These are phyloP conservation scores for Meliscaeva auricollis DNA, from an alignment of 2,888 invertebrate species.

Conservation along the genomic window DNA sequence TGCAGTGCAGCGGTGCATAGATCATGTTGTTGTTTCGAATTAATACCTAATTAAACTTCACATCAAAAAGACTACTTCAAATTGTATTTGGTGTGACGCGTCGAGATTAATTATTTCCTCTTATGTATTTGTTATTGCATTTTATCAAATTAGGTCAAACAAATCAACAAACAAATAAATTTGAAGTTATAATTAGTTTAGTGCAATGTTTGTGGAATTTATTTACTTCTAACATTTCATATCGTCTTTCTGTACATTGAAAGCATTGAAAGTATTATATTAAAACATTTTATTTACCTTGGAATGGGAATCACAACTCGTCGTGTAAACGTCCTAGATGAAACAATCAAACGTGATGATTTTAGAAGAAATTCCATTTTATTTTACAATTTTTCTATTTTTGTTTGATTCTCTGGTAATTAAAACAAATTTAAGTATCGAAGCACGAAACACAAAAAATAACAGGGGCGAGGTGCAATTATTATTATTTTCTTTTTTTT, in stretches of 20 bases:
- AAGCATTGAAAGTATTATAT: not conserved
- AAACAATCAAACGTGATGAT: conserved; percentile 83
- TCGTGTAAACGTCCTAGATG: conserved; percentile 82
- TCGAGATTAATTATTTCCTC: not conserved
- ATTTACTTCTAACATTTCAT: not conserved
- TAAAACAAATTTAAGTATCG: conserved; percentile 29
- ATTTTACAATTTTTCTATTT: conserved; percentile 73
- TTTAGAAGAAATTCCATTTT: conserved; percentile 84
- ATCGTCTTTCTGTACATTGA: not conserved
- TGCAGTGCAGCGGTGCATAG: too few relatives aligned
- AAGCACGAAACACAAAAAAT: conserved; percentile 43
- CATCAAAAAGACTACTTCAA: too few relatives aligned
- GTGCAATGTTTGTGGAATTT: not conserved
- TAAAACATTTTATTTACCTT: conserved; percentile 81
- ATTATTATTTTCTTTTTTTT: not conserved
- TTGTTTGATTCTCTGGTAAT: conserved; percentile 46
- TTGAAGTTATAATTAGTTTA: not conserved
- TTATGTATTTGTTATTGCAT: conserved; percentile 5
- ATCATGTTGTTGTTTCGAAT: too few relatives aligned
- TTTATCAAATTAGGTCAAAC: conserved; percentile 30
- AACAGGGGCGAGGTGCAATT: conserved; percentile 40
- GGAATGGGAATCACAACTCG: conserved; percentile 84
- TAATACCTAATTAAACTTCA: too few relatives aligned
- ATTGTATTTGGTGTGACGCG: too few relatives aligned
- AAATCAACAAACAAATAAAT: not conserved